A percentile compares a stretch with the other conserved stretches of the same genome.
Conservation (phyloP, 2,797 vertebrate species). For the Spondyliosoma cantharus region DNA sequence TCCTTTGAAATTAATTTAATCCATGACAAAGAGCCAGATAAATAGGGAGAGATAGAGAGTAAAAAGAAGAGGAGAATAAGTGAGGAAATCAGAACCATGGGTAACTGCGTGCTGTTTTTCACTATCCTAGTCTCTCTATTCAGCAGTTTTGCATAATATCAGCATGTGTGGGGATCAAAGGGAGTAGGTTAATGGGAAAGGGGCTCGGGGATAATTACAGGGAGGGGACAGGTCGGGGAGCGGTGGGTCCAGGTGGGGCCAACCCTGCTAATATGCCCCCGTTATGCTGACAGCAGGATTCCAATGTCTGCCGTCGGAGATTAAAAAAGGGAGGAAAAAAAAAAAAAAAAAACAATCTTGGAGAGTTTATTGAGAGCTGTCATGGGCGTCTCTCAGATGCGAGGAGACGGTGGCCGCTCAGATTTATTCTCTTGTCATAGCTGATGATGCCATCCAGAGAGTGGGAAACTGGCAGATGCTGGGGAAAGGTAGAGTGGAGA, state of each 20-base stretch:
- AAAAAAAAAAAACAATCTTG: constrained; percentile 72
- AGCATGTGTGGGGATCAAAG: constrained; percentile 89
- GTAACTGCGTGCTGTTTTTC: constrained; percentile 76
- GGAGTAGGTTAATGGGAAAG: constrained; percentile 89
- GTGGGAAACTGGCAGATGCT: constrained; percentile 64
- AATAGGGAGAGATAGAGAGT: constrained; percentile 78
- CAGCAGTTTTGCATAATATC: constrained; percentile 92
- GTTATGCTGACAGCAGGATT: constrained; percentile 90
- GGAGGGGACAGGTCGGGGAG: constrained; percentile 85
- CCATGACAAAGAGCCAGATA: constrained; percentile 83
- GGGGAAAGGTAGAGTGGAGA: constrained; percentile 39
- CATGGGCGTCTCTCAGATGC: constrained; percentile 69
- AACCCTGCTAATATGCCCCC: constrained; percentile 86
- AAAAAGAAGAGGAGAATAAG: constrained; percentile 78
- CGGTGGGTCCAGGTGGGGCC: constrained; percentile 83
- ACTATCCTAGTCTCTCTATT: constrained; percentile 83
- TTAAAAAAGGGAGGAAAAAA: constrained; percentile 74
- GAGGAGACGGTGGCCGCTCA: constrained; percentile 57
- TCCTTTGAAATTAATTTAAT: constrained; percentile 87
- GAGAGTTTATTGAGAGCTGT: constrained; percentile 83
- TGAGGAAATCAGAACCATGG: constrained; percentile 86
- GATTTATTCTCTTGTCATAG: constrained; percentile 84
- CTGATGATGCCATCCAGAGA: constrained; percentile 76
- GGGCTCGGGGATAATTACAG: constrained; percentile 89
- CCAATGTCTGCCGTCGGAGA: constrained; percentile 83